Percentiles rank a stretch among this genome's conserved stretches.
Conservation (phyloP, 2,888 invertebrate species). For the Euspilapteryx auroguttella region DNA sequence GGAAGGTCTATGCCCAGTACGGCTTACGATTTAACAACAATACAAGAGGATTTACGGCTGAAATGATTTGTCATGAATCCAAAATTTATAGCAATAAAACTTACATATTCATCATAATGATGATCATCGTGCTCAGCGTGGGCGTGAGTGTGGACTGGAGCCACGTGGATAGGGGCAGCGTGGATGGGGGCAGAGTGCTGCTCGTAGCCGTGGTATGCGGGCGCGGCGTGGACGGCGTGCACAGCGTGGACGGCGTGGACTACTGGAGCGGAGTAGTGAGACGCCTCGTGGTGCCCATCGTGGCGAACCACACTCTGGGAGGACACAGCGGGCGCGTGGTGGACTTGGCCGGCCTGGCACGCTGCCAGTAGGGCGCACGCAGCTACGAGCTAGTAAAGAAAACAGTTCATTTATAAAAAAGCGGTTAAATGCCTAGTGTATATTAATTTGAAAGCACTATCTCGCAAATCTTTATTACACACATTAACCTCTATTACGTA, state of each 20-base stretch:
- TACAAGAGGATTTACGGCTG: too few species aligned
- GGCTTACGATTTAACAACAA: too few species aligned
- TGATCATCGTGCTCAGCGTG: conserved; percentile 22
- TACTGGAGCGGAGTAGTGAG: conserved; percentile 21
- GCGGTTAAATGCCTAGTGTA: too few species aligned
- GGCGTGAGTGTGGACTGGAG: conserved; percentile 9
- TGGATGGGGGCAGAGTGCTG: conserved; percentile 4
- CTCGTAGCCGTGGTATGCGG: conserved; percentile 11
- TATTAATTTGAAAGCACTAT: too few species aligned
- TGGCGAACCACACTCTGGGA: conserved; percentile 49
- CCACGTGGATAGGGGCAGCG: conserved; percentile 10
- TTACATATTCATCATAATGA: conserved; percentile 49
- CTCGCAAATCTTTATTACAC: too few species aligned
- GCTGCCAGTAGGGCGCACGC: conserved; percentile 32
- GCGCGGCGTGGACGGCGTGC: conserved; percentile 11
- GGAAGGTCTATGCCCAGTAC: too few species aligned
- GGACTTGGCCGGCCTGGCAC: conserved; percentile 38
- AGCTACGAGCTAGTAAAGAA: conserved; percentile 22
- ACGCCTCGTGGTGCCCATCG: conserved; percentile 37
- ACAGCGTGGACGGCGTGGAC: conserved; percentile 14
- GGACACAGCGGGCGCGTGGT: conserved; percentile 47
- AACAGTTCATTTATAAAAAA: conserved; percentile 3
- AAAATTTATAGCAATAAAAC: too few species aligned
- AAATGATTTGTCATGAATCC: too few species aligned
- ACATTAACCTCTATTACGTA: too few species aligned